These are phyloP conservation scores for Triplophysa dalaica DNA, from an alignment of 2,113 vertebrate species.

Conservation along the genomic window DNA sequence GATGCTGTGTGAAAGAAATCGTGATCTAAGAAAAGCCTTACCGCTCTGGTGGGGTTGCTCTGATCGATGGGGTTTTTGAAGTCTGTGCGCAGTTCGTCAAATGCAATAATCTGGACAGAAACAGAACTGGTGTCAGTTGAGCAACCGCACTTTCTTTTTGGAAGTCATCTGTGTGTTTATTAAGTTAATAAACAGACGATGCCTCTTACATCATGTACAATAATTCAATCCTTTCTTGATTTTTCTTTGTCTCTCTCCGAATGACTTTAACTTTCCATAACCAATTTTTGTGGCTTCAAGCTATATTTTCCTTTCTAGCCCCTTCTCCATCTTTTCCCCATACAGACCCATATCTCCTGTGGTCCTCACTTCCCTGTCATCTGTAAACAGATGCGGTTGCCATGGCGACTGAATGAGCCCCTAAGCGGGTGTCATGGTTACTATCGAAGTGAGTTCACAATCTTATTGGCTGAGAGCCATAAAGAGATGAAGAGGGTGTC, in stretches of 20 bases:
- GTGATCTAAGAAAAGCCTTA: constrained; percentile 70
- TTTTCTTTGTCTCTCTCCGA: background rate
- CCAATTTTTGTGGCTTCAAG: background rate
- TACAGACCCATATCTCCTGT: constrained; percentile 45
- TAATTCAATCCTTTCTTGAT: no score
- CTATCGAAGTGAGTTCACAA: constrained; percentile 60
- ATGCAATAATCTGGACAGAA: constrained; percentile 89
- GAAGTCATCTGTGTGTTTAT: no score
- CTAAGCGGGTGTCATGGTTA: constrained; percentile 78
- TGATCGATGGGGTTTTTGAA: constrained; percentile 99
- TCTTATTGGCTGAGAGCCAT: constrained; percentile 66
- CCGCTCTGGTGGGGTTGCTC: constrained; percentile 93
- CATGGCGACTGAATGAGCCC: constrained; percentile 79
- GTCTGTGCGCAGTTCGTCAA: constrained; percentile 95
- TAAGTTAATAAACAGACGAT: no score
- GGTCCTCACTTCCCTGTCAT: constrained; percentile 55
- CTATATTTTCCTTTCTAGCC: background rate
- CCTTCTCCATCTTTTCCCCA: background rate
- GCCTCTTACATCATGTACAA: no score
- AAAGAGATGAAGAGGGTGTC: constrained; percentile 58
- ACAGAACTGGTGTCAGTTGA: background rate
- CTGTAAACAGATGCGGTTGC: constrained; percentile 95
- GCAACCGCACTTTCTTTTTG: background rate
- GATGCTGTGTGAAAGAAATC: constrained; percentile 23
- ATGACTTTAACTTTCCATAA: background rate